phyloP scores from a whole-genome alignment of 2,888 invertebrate species.

The Ectobius pallidus region DNA sequence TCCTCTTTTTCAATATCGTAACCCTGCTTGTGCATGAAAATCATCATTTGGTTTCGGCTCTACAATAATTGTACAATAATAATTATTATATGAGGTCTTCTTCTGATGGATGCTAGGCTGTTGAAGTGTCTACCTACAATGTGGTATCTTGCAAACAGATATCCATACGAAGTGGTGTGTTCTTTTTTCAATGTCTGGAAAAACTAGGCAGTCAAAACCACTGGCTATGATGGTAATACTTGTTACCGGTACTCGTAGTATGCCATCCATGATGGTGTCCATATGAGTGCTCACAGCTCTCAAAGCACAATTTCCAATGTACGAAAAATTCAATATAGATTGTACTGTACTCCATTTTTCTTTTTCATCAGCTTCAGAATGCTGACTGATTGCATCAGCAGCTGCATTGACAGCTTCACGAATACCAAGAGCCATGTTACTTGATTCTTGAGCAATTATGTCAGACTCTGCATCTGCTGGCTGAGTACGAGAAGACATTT shows the following conservation, averaged over 20 bases:
- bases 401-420: too few species aligned
- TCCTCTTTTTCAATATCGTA: too few species aligned
- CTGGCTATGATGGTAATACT: background rate
- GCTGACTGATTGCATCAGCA: too few species aligned
- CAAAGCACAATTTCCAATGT: background rate
- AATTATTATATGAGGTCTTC: background rate
- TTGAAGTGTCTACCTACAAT: background rate
- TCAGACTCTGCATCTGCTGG: too few species aligned
- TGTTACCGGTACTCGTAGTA: background rate
- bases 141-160: background rate
- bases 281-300: background rate
- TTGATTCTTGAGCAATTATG: too few species aligned
- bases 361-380: too few species aligned
- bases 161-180: background rate
- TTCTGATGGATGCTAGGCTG: background rate
- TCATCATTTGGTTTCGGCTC: background rate
- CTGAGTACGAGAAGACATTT: too few species aligned
- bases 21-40: background rate
- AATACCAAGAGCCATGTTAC: too few species aligned
- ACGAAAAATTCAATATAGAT: too few species aligned
- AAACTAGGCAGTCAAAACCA: background rate
- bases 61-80: too few species aligned
- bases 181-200: background rate
- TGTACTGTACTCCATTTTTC: too few species aligned
- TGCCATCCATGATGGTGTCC: background rate